A percentile compares a stretch with the other conserved stretches of the same genome.
Evolutionary conservation across 1,140 invertebrate species (phyloP).

Genomic region (Diprion similis): DNA sequence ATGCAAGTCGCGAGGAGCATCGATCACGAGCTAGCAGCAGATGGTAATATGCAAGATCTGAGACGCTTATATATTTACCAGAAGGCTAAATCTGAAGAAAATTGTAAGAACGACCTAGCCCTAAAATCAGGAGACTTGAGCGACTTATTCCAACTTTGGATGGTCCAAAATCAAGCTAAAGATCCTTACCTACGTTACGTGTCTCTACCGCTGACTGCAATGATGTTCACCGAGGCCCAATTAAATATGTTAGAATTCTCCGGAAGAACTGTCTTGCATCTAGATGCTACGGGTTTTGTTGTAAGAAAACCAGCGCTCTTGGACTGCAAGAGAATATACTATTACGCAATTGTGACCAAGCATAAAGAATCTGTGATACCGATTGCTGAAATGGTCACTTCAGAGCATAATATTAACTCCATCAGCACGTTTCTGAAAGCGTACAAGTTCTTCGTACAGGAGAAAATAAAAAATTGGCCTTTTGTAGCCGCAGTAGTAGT

Average conservation of each 20-base stretch:
- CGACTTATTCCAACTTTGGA: neutral
- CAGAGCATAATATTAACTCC: conserved; percentile 13
- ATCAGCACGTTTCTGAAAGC: conserved; percentile 26
- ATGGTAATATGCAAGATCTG: neutral
- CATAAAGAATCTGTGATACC: conserved; percentile 22
- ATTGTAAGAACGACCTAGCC: neutral
- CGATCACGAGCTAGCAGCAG: neutral
- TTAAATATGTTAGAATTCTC: conserved; percentile 12
- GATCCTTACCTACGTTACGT: conserved; percentile 22
- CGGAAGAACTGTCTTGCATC: conserved; percentile 13
- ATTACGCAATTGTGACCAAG: conserved; percentile 24
- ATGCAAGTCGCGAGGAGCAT: neutral
- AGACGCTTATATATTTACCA: neutral
- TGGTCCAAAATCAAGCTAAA: neutral
- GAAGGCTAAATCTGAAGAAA: neutral
- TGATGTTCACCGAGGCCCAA: conserved; percentile 22
- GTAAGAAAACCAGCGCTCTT: conserved; percentile 19
- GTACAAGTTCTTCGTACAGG: conserved; percentile 22
- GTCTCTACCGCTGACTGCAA: conserved; percentile 12
- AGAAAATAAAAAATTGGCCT: conserved; percentile 23
- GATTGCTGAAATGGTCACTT: conserved; percentile 28
- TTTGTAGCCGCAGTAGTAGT: conserved; percentile 25
- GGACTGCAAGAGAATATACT: conserved; percentile 22
- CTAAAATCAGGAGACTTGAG: neutral
- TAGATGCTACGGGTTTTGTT: conserved; percentile 23